These are phyloP conservation scores for Achatina immaculata DNA, from an alignment of 1,140 invertebrate species.

Conservation along the genomic window DNA sequence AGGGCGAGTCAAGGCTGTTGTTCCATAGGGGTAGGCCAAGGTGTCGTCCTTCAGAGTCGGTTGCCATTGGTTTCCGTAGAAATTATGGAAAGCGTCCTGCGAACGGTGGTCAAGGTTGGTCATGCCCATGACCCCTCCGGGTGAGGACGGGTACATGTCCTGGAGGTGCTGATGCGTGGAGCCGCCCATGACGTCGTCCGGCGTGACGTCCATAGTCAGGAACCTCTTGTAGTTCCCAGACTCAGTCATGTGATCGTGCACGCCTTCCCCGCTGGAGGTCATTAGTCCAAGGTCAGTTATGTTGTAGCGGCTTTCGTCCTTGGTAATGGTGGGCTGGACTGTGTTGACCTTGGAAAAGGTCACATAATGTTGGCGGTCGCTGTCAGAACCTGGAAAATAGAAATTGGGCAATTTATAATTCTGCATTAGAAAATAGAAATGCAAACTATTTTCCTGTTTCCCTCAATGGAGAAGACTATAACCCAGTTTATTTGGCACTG, in stretches of 20 bases:
- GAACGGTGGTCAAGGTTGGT: constrained; percentile 37
- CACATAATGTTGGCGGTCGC: constrained; percentile 33
- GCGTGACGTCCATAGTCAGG: constrained; percentile 48
- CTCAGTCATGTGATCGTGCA: constrained; percentile 46
- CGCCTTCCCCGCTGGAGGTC: constrained; percentile 31
- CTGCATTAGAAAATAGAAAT: too few relatives aligned
- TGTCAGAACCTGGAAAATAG: background rate
- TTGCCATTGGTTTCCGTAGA: constrained; percentile 32
- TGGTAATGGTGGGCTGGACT: constrained; percentile 11
- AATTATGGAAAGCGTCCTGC: constrained; percentile 6
- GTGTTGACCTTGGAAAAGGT: constrained; percentile 46
- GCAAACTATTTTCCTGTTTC: too few relatives aligned
- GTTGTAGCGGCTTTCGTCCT: constrained; percentile 49
- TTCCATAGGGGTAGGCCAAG: constrained; percentile 37
- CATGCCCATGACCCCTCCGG: constrained; percentile 40
- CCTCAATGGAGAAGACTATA: too few relatives aligned
- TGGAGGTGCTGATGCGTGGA: constrained; percentile 32
- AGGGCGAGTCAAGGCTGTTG: constrained; percentile 31
- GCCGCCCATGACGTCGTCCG: constrained; percentile 46
- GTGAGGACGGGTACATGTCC: constrained; percentile 29
- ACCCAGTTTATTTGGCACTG: too few relatives aligned
- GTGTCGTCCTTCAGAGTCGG: background rate
- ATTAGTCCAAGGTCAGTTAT: constrained; percentile 46
- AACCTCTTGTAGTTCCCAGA: constrained; percentile 50
- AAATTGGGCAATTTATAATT: background rate